Percentiles rank a stretch among this genome's conserved stretches.
These are phyloP conservation scores for Enteromius paludinosus DNA, from an alignment of 2,797 vertebrate species.

Conservation along the genomic window DNA sequence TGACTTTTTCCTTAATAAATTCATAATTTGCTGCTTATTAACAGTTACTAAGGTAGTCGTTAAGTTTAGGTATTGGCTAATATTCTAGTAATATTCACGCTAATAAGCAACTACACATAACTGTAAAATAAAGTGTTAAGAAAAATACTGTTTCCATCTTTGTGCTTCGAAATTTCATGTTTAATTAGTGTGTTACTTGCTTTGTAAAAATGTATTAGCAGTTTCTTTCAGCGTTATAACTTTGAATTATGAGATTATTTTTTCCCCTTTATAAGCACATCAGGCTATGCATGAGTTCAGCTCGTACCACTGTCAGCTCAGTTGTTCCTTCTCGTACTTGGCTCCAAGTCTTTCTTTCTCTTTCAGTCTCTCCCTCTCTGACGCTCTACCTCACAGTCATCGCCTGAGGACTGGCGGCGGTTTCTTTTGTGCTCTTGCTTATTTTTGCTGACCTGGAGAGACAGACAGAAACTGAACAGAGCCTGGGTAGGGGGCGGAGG, in stretches of 20 bases:
- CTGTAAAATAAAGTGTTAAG: too few species aligned
- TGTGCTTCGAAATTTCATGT: too few species aligned
- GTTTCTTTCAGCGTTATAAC: not conserved
- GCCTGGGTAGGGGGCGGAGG: slow-evolving; percentile 38
- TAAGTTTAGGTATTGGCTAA: too few species aligned
- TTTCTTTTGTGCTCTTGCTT: slow-evolving; percentile 43
- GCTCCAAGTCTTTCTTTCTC: slow-evolving; percentile 11
- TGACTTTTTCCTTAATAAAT: too few species aligned
- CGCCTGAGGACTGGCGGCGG: slow-evolving; percentile 6
- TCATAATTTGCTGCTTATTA: too few species aligned
- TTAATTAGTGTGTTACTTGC: too few species aligned
- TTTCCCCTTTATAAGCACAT: slow-evolving; percentile 40
- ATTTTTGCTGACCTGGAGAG: slow-evolving; percentile 50
- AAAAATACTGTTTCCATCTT: too few species aligned
- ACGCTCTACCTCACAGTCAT: slow-evolving; percentile 11
- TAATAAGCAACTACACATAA: too few species aligned
- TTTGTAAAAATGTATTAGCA: too few species aligned
- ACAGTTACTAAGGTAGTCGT: too few species aligned
- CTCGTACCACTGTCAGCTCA: slow-evolving; percentile 28
- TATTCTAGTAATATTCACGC: too few species aligned
- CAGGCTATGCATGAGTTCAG: slow-evolving; percentile 31
- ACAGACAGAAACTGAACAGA: slow-evolving; percentile 37
- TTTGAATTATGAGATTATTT: slow-evolving; percentile 18
- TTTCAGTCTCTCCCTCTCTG: slow-evolving; percentile 23
- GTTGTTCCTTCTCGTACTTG: slow-evolving; percentile 24